Base-by-base conservation (phyloP, 2,888 invertebrate species). In the Mimachlamys varia region DNA sequence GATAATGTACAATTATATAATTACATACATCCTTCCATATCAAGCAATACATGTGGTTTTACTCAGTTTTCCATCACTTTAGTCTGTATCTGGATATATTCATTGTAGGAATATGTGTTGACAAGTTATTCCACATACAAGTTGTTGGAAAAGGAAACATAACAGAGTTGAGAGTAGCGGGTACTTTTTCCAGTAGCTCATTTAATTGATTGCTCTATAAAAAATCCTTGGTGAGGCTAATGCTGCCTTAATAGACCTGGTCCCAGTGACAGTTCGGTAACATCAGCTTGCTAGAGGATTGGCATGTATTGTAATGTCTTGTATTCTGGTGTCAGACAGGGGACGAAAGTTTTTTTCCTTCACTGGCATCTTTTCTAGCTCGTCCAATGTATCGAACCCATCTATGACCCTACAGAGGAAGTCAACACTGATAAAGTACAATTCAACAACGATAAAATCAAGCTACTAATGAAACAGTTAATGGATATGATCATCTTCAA, bases 321-420 rank as follows among this genome's bases (percentile, higher is more conserved):
- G 98, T 94, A 99, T 98, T 97, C 98, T 98, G 50, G 98, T 98
- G 96, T 99, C 99, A 76, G 98, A 98, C 0, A 99, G 97, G 0
- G 99, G 99, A 94, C 98, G 98, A 96, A 98, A 99, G 95, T 98
- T 98, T 97, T 99, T 99, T 7, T 99, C 98, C 97, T 99, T 99
- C 0, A 99, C 99, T 89, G 98, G 98, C 92, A 99, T 97, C 96
- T 99, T 99, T 97, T 99, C 99, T 93, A 99, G 97, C 96, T 99
- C 99, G 96, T 99, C 99, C 62, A 99, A 97, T 0, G 98, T 98
- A 96, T 99, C 99, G 96, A 99, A 98, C 3, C 99, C 99, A 97
- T 99, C 99, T 95, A 99, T 99, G 0, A 99, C 98, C 96, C 99
- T 99, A 97, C 91, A 98, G 97, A 92, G 94, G 94, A 94, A 89